A percentile compares a stretch with the other conserved stretches of the same genome.
These are phyloP conservation scores for Xiphorhynchus elegans DNA, from an alignment of 2,113 vertebrate species.

Conservation along the genomic window DNA sequence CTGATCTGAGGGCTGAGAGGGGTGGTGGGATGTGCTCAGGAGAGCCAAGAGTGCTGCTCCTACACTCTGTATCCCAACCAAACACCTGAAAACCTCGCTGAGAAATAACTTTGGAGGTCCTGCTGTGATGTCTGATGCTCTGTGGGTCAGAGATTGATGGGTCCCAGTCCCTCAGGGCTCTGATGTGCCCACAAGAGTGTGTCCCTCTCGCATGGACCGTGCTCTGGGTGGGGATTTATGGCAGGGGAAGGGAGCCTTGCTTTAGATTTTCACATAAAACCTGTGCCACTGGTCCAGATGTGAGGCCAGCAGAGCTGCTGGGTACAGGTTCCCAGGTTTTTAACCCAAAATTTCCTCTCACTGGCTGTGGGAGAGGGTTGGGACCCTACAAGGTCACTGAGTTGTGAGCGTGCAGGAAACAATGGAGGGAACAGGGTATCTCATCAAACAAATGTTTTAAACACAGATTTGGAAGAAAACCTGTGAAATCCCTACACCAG, in stretches of 20 bases:
- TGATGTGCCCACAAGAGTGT: not conserved
- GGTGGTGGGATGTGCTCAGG: not conserved
- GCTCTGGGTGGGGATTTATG: not conserved
- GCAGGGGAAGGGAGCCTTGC: not conserved
- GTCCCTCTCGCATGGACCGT: not conserved
- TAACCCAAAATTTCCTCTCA: not conserved
- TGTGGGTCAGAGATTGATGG: not conserved
- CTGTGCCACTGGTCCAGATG: not conserved
- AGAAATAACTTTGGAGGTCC: not conserved
- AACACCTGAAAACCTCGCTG: not conserved
- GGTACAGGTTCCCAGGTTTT: not conserved
- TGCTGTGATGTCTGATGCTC: fast-evolving
- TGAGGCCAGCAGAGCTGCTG: not conserved
- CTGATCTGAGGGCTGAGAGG: not conserved
- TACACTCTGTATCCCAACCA: not conserved
- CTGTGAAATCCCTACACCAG: not conserved
- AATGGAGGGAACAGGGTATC: not conserved
- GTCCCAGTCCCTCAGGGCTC: not conserved
- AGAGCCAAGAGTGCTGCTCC: not conserved
- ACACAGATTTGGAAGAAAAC: not conserved
- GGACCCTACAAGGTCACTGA: not conserved
- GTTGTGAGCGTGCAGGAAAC: not conserved
- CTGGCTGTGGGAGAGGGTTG: not conserved
- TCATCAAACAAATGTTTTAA: not conserved
- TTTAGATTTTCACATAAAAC: not conserved